Conservation (phyloP, 2,888 invertebrate species). For the Callimorpha dominula region DNA sequence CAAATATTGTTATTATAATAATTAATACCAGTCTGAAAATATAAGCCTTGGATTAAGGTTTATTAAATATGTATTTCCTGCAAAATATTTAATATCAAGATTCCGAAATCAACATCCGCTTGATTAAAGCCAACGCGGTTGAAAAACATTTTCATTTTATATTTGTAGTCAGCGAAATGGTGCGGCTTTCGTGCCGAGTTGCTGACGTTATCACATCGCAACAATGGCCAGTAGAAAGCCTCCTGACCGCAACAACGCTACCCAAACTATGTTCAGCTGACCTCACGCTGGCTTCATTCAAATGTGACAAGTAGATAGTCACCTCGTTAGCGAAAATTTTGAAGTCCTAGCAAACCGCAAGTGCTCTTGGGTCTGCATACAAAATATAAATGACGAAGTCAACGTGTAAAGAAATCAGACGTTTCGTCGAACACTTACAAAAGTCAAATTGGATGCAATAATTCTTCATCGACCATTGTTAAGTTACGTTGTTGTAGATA, state of each 20-base stretch:
- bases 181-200: constrained; percentile 24
- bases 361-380: constrained; percentile 51
- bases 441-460: not conserved
- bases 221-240: constrained; percentile 47
- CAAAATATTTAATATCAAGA: constrained; percentile 24
- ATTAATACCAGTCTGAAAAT: constrained; percentile 2
- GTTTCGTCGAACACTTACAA: not conserved
- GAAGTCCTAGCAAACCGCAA: constrained; percentile 52
- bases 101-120: constrained; percentile 14
- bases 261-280: constrained; percentile 56
- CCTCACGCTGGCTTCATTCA: constrained; percentile 60
- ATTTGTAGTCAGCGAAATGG: constrained; percentile 17
- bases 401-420: constrained; percentile 14
- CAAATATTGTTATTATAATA: not conserved
- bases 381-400: constrained; percentile 35
- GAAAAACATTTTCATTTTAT: constrained; percentile 29
- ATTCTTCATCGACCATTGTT: not conserved
- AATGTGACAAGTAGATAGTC: constrained; percentile 64
- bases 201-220: constrained; percentile 39
- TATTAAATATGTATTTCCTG: constrained; percentile 10
- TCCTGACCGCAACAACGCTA: constrained; percentile 35
- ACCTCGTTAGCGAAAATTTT: constrained; percentile 70
- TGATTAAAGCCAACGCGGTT: constrained; percentile 27
- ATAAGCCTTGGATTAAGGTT: not conserved
- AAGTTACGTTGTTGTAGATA: not conserved